Percentiles rank a stretch among this genome's conserved stretches.
These are phyloP conservation scores for Grammomys surdaster DNA, from an alignment of 2,113 vertebrate genomes.

Conservation along the genomic window DNA sequence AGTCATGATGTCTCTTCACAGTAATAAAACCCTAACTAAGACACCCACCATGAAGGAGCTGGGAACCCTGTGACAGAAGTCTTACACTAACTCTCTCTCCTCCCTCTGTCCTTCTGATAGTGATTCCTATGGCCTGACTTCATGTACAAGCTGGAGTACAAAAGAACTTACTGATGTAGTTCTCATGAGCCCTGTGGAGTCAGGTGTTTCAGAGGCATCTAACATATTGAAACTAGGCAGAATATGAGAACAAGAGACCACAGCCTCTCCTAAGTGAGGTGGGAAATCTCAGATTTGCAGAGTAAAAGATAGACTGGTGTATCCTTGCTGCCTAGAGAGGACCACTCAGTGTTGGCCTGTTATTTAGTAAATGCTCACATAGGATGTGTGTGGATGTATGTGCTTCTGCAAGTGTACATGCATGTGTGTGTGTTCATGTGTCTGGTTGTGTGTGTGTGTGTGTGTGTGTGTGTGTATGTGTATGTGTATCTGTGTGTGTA, in stretches of 20 bases:
- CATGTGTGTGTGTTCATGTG: not conserved
- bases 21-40: too few relatives aligned
- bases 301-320: not conserved
- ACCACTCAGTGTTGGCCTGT: too few relatives aligned
- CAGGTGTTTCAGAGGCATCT: not conserved
- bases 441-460: not conserved
- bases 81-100: not conserved
- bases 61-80: not conserved
- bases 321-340: not conserved
- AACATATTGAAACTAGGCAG: accelerated
- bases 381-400: not conserved
- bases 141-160: not conserved
- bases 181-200: not conserved
- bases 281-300: not conserved
- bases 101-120: not conserved
- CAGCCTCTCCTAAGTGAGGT: not conserved
- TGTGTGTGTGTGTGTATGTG: too few relatives aligned
- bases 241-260: not conserved
- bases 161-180: accelerated
- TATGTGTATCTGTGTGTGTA: not conserved
- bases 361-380: too few relatives aligned
- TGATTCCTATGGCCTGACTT: not conserved
- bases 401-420: not conserved
- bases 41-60: not conserved
- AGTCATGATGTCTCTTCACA: too few relatives aligned